A percentile compares a stretch with the other conserved stretches of the same genome.
These are phyloP conservation scores for Cepaea hortensis DNA, from an alignment of 2,888 invertebrate genomes.

Conservation along the genomic window DNA sequence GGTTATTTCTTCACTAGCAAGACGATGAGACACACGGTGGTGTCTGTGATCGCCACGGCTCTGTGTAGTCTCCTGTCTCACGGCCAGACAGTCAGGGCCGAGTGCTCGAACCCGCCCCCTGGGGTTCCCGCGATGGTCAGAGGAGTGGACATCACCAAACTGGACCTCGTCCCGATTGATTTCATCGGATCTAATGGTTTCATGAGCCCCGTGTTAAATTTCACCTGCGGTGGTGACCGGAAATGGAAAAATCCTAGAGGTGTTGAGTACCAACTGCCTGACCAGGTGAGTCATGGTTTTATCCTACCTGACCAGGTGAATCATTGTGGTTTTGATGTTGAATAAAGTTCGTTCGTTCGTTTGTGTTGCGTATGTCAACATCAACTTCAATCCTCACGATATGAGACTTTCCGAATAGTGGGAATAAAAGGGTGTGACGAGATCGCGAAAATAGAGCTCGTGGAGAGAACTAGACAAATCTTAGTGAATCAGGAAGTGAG, in stretches of 20 bases:
- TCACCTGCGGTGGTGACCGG: constrained; percentile 34
- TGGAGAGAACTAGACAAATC: too few relatives aligned
- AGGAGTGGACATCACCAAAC: background rate
- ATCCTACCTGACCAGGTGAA: too few relatives aligned
- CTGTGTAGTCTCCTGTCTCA: too few relatives aligned
- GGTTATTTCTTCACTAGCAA: background rate
- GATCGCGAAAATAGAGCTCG: too few relatives aligned
- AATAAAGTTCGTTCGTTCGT: too few relatives aligned
- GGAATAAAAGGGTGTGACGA: too few relatives aligned
- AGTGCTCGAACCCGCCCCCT: constrained; percentile 12
- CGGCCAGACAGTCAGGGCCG: background rate
- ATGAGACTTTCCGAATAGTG: too few relatives aligned
- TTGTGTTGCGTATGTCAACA: too few relatives aligned
- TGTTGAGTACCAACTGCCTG: constrained; percentile 42
- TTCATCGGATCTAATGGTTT: constrained; percentile 17
- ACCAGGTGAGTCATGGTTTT: constrained; percentile 18
- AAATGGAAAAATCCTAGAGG: background rate
- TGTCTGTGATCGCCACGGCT: background rate
- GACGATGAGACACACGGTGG: background rate
- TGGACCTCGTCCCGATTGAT: constrained; percentile 43
- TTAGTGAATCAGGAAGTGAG: too few relatives aligned
- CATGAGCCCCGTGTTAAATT: constrained; percentile 38
- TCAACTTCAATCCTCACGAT: too few relatives aligned
- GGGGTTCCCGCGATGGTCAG: too few relatives aligned
- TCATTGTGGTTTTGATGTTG: too few relatives aligned